Evolutionary conservation across 92 coral and sea anemone genomes (phyloP).

Genomic region (Heliopora coerulea): DNA sequence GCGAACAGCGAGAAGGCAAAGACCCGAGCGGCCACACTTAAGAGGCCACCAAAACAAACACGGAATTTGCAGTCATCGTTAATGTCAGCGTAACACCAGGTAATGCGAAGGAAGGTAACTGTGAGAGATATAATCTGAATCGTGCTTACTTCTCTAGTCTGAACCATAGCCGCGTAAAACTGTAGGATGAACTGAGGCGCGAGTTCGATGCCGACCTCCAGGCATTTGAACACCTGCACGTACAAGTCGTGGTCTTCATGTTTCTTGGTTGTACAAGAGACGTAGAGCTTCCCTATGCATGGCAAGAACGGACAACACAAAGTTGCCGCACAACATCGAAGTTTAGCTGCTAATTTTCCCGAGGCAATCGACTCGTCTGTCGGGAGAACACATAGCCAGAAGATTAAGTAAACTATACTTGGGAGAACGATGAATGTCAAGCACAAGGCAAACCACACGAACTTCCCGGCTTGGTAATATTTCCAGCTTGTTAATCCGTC

Average conservation of each 20-base stretch:
- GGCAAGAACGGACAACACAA: constrained; percentile 38
- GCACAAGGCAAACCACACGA: constrained; percentile 25
- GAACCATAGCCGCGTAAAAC: constrained; percentile 51
- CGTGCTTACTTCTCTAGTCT: constrained; percentile 34
- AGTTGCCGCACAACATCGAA: constrained; percentile 9
- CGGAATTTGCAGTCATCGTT: constrained; percentile 29
- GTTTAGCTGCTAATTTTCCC: constrained; percentile 15
- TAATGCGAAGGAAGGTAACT: constrained; percentile 42
- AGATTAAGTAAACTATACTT: constrained; percentile 13
- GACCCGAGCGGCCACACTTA: constrained; percentile 47
- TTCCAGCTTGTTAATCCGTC: constrained; percentile 37
- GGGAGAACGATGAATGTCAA: constrained; percentile 18
- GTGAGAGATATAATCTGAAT: constrained; percentile 58
- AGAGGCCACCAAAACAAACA: constrained; percentile 40
- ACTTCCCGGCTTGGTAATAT: constrained; percentile 27
- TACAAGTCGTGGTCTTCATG: constrained; percentile 38
- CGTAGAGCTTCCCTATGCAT: constrained; percentile 23
- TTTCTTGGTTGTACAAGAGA: constrained; percentile 17
- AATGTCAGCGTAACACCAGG: constrained; percentile 50
- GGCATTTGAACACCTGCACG: constrained; percentile 34
- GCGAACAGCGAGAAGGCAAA: constrained; percentile 53
- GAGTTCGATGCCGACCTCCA: constrained; percentile 47
- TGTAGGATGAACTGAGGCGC: constrained; percentile 62
- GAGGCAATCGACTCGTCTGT: constrained; percentile 12
- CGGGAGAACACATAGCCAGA: constrained; percentile 34